Evolutionary conservation across 2,797 vertebrate genomes (phyloP).

Genomic region (Onychomys torridus): DNA sequence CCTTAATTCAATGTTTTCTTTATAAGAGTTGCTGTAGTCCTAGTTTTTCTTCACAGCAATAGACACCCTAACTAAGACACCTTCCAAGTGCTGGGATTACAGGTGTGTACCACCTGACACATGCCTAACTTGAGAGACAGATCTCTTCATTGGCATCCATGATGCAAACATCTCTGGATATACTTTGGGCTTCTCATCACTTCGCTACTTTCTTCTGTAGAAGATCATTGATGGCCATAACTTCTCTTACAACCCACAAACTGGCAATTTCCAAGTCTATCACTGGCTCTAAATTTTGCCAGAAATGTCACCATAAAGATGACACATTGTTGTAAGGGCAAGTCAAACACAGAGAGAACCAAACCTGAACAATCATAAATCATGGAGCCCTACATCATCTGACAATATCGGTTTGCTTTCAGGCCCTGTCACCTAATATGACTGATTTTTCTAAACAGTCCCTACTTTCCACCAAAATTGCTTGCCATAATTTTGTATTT

Average conservation of each 20-base stretch:
- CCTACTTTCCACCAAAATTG: neutral
- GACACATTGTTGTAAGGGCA: neutral
- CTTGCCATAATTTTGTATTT: neutral
- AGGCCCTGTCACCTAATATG: neutral
- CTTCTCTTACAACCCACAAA: neutral
- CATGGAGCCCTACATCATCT: neutral
- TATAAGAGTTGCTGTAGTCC: neutral
- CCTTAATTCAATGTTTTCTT: neutral
- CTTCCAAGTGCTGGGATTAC: neutral
- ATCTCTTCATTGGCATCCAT: neutral
- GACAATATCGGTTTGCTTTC: neutral
- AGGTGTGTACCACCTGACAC: neutral
- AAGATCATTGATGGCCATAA: neutral
- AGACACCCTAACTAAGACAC: neutral
- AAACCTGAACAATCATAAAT: neutral
- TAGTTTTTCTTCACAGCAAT: neutral
- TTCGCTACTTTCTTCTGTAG: neutral
- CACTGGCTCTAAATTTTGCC: neutral
- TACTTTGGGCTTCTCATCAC: neutral
- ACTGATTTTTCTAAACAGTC: constrained; percentile 1
- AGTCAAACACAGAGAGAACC: neutral
- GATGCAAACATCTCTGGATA: neutral
- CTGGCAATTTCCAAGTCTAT: neutral
- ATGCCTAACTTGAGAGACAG: neutral
- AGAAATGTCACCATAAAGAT: neutral